phyloP scores from a whole-genome alignment of 2,113 vertebrate genomes.

The Caranx ignobilis region DNA sequence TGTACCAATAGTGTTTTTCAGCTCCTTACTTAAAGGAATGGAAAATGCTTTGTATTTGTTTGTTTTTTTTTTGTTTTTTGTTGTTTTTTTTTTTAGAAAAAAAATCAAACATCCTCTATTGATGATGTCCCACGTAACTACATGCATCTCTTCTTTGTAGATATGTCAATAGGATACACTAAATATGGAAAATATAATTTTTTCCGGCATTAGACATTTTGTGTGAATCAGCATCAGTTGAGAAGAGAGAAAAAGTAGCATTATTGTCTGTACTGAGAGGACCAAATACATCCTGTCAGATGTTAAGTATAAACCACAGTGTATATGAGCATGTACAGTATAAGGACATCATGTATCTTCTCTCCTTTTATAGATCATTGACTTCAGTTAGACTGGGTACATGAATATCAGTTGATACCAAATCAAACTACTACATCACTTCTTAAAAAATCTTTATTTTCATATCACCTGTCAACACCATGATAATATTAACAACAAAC shows the following conservation, averaged over 20 bases:
- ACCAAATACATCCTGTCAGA: slow-evolving; percentile 72
- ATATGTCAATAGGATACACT: slow-evolving; percentile 64
- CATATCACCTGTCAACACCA: slow-evolving; percentile 27
- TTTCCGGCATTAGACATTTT: slow-evolving; percentile 39
- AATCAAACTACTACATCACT: slow-evolving; percentile 14
- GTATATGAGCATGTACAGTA: slow-evolving; percentile 76
- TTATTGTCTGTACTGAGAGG: slow-evolving; percentile 63
- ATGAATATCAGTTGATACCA: slow-evolving; percentile 36
- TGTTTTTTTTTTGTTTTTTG: slow-evolving; percentile 49
- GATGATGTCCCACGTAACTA: slow-evolving; percentile 66
- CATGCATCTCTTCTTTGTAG: slow-evolving; percentile 66
- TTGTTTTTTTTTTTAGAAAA: slow-evolving; percentile 46
- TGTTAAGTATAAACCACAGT: slow-evolving; percentile 60
- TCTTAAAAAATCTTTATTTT: slow-evolving; percentile 39
- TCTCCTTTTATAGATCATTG: slow-evolving; percentile 51
- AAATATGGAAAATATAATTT: slow-evolving; percentile 37
- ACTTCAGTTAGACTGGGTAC: slow-evolving; percentile 44
- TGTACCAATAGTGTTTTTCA: slow-evolving; percentile 56
- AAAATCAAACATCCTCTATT: slow-evolving; percentile 45
- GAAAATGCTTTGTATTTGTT: slow-evolving; percentile 40
- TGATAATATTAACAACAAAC: slow-evolving; percentile 30
- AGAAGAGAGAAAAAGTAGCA: slow-evolving; percentile 51
- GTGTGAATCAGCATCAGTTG: slow-evolving; percentile 45
- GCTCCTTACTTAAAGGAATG: slow-evolving; percentile 46
- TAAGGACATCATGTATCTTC: slow-evolving; percentile 66